These are phyloP conservation scores for Apodemus agrarius DNA, from an alignment of 2,797 vertebrate genomes.

Conservation along the genomic window DNA sequence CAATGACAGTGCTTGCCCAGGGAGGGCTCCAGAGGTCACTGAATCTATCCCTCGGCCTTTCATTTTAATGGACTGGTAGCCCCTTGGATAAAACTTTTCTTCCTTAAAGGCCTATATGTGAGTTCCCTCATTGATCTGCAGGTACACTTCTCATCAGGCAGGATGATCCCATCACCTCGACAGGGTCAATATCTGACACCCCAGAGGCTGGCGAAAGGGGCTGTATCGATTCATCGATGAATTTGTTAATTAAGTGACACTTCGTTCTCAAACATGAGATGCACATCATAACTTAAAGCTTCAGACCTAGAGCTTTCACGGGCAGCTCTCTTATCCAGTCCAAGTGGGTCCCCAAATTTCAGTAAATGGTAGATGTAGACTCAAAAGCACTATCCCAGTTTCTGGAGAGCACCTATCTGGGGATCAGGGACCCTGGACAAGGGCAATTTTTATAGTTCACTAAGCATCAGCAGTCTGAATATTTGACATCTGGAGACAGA, in stretches of 20 bases:
- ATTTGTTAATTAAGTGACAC: conserved; percentile 33
- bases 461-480: neutral
- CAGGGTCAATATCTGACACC: neutral
- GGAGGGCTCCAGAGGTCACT: conserved; percentile 40
- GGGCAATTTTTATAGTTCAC: neutral
- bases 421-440: neutral
- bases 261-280: neutral
- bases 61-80: conserved; percentile 4
- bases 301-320: neutral
- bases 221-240: conserved; percentile 1
- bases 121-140: neutral
- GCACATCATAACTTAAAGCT: neutral
- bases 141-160: neutral
- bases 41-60: conserved; percentile 10
- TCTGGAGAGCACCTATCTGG: neutral
- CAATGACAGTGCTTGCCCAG: conserved; percentile 26
- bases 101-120: neutral
- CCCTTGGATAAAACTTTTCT: neutral
- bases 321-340: neutral
- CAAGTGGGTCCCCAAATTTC: neutral
- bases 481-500: neutral
- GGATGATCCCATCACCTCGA: neutral
- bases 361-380: neutral
- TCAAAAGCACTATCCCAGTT: accelerated
- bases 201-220: neutral